Evolutionary conservation across 2,113 vertebrate genomes (phyloP).

Genomic region (Scytalopus superciliaris): DNA sequence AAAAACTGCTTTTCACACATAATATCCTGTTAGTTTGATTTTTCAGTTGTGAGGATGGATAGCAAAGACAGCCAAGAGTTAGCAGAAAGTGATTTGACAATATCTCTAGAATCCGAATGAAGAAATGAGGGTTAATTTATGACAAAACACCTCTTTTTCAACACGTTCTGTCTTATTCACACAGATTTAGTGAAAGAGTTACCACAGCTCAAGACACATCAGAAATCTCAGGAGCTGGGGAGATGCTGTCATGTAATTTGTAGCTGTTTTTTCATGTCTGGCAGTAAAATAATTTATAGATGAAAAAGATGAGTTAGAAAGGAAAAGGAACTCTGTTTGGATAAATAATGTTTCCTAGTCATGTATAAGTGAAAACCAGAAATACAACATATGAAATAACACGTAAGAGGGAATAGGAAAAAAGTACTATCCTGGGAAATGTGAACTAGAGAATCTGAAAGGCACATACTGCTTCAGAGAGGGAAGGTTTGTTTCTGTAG

Average conservation of each 20-base stretch:
- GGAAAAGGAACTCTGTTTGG: not conserved
- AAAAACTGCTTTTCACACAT: not conserved
- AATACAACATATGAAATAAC: not conserved
- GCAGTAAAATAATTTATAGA: slow-evolving; percentile 18
- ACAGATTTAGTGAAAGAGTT: slow-evolving; percentile 12
- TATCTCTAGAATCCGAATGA: not conserved
- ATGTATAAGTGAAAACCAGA: not conserved
- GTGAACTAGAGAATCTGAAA: not conserved
- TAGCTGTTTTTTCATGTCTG: slow-evolving; percentile 32
- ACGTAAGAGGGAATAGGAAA: not conserved
- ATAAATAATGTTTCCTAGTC: not conserved
- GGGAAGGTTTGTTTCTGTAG: not conserved
- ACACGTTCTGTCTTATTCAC: slow-evolving; percentile 24
- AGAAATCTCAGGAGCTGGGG: slow-evolving; percentile 6
- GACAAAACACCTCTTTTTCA: slow-evolving; percentile 23
- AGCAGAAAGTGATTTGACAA: not conserved
- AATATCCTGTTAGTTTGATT: not conserved
- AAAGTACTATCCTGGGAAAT: not conserved
- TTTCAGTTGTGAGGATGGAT: not conserved
- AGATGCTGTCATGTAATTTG: slow-evolving; percentile 56
- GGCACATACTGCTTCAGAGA: not conserved
- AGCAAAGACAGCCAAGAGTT: not conserved
- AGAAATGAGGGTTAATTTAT: slow-evolving; percentile 51
- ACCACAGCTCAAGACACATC: not conserved
- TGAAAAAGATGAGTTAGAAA: not conserved